A percentile compares a stretch with the other conserved stretches of the same genome.
These are phyloP conservation scores for Arremon aurantiirostris DNA, from an alignment of 2,797 vertebrate genomes.

Conservation along the genomic window DNA sequence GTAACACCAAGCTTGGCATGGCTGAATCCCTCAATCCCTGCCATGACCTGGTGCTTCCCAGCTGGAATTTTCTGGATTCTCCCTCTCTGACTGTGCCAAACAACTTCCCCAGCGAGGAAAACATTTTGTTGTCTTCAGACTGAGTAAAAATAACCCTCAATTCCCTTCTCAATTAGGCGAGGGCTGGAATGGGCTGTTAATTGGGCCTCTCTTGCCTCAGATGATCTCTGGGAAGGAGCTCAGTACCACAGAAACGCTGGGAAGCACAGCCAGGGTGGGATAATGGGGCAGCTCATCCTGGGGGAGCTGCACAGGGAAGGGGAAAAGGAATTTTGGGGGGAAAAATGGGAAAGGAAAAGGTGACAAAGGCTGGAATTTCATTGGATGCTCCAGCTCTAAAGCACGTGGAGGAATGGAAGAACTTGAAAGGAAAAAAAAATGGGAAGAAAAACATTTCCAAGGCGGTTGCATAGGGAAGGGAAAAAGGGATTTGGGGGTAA, in stretches of 20 bases:
- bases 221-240: not conserved
- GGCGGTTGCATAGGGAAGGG: not conserved
- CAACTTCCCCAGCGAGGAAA: not conserved
- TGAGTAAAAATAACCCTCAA: not conserved
- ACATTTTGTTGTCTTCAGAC: not conserved
- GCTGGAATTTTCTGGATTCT: not conserved
- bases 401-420: accelerated
- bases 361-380: not conserved
- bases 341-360: not conserved
- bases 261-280: not conserved
- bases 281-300: not conserved
- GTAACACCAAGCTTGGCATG: accelerated
- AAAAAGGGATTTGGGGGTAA: not conserved
- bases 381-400: not conserved
- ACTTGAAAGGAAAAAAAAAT: not conserved
- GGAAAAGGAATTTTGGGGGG: not conserved
- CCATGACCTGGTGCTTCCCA: not conserved
- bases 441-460: not conserved
- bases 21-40: accelerated
- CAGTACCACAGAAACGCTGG: accelerated
- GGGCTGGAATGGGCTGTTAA: not conserved
- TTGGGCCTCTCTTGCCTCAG: not conserved
- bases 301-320: not conserved
- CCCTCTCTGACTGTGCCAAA: not conserved
- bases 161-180: not conserved